Conservation (phyloP, 2,888 invertebrate species). For the Spisula solida region DNA sequence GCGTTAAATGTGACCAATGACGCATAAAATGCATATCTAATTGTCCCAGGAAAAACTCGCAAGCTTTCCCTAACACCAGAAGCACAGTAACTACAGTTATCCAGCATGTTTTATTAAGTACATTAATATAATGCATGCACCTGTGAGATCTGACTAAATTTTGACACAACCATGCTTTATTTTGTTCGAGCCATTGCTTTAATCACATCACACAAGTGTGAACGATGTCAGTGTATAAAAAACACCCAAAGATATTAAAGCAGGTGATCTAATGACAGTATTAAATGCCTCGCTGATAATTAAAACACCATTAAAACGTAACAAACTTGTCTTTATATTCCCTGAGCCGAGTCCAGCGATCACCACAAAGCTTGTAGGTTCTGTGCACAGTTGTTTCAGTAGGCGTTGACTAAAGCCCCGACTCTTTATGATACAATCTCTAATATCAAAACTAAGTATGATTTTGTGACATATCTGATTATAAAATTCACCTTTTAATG, state of each 20-base stretch:
- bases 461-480: conserved; percentile 47
- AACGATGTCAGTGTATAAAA: neutral
- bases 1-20: conserved; percentile 4
- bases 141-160: neutral
- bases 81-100: neutral
- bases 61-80: neutral
- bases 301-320: conserved; percentile 11
- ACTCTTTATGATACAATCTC: conserved; percentile 18
- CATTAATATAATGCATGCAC: conserved; percentile 12
- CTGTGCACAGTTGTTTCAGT: conserved; percentile 7
- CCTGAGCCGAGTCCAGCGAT: neutral
- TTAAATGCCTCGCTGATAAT: conserved; percentile 11
- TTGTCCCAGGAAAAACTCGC: neutral
- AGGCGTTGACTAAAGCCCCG: neutral
- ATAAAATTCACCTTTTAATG: conserved; percentile 56
- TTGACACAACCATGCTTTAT: conserved; percentile 18
- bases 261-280: neutral
- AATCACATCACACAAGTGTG: conserved; percentile 19
- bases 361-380: neutral
- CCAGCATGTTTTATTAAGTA: neutral
- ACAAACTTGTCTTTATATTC: conserved; percentile 15
- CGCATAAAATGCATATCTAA: conserved; percentile 11
- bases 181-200: neutral
- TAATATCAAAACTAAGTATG: conserved; percentile 21
- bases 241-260: neutral